phyloP scores from a whole-genome alignment of 64 coral and sea anemone genomes.

The Actinia equina region DNA sequence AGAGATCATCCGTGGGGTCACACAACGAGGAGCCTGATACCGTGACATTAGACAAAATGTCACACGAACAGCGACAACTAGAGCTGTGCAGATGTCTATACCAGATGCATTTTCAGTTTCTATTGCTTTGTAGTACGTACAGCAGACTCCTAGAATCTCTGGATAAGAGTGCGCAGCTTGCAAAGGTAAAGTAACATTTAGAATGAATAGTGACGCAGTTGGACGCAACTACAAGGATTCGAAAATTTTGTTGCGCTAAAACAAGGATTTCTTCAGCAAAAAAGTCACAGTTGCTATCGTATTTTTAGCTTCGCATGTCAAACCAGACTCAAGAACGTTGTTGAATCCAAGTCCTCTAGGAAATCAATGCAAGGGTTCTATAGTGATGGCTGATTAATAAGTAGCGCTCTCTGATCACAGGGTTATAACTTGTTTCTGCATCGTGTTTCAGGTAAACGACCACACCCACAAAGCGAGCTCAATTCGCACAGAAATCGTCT shows the following conservation, averaged over 20 bases:
- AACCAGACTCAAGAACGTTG: no score
- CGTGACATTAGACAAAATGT: constrained; percentile 38
- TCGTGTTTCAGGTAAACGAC: constrained; percentile 57
- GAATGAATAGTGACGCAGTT: no score
- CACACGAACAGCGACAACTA: constrained; percentile 69
- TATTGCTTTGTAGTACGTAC: constrained; percentile 79
- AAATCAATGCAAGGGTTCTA: no score
- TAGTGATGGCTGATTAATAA: no score
- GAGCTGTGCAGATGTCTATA: constrained; percentile 73
- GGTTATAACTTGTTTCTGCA: background rate
- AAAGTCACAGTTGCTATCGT: no score
- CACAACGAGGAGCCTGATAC: constrained; percentile 74
- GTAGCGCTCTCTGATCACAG: no score
- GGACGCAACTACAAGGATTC: no score
- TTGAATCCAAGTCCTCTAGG: no score
- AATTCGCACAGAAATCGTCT: constrained; percentile 58
- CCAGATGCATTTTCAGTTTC: constrained; percentile 81
- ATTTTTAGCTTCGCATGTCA: no score
- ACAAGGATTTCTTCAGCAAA: no score
- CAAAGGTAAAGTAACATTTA: constrained; percentile 27
- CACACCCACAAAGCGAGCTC: constrained; percentile 58
- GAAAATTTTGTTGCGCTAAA: no score
- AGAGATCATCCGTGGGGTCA: constrained; percentile 87
- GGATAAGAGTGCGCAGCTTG: constrained; percentile 39
- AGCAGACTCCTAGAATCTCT: constrained; percentile 66